Conservation (phyloP, 2,888 invertebrate species). For the Sinelater perroti region DNA sequence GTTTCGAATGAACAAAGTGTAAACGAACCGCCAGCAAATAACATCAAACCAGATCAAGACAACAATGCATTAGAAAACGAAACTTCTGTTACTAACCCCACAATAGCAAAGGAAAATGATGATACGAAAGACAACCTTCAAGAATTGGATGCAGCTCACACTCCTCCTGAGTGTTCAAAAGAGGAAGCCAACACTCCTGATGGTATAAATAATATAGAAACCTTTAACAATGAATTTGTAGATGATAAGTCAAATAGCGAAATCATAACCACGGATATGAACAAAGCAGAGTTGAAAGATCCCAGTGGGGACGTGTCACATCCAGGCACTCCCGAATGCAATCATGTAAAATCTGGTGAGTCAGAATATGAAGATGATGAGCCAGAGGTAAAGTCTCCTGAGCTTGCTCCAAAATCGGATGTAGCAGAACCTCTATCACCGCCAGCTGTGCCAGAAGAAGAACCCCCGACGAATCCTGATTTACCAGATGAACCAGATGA, state of each 20-base stretch:
- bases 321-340: neutral
- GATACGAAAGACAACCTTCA: no score
- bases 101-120: no score
- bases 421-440: no score
- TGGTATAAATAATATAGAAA: no score
- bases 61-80: neutral
- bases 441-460: no score
- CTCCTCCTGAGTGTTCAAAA: neutral
- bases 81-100: no score
- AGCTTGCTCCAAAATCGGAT: no score
- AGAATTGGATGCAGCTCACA: neutral
- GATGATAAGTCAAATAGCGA: no score
- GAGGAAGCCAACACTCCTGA: no score
- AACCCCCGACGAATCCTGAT: neutral
- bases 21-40: no score
- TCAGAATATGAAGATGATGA: slow-evolving; percentile 21
- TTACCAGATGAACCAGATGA: neutral
- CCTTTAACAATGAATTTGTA: neutral
- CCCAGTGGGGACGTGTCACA: slow-evolving; percentile 12
- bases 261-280: slow-evolving; percentile 24
- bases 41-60: neutral
- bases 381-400: slow-evolving; percentile 17
- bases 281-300: neutral
- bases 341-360: slow-evolving; percentile 12
- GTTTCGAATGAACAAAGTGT: neutral